Percentiles rank a stretch among this genome's conserved stretches.
Evolutionary conservation across 2,888 invertebrate species (phyloP).

Genomic region (Yponomeuta plumbellus): DNA sequence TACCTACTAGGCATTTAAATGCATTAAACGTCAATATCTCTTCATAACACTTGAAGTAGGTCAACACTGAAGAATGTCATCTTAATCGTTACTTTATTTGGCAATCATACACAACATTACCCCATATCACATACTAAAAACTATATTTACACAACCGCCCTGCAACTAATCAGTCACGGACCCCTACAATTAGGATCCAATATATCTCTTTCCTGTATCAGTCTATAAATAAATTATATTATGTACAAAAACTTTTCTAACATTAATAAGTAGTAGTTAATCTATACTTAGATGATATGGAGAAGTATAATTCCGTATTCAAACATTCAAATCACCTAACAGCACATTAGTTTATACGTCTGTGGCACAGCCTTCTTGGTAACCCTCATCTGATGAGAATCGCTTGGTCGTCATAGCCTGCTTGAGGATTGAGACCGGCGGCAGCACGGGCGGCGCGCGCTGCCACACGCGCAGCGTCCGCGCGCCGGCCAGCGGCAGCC

Average conservation of each 20-base stretch:
- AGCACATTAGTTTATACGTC: constrained; percentile 80
- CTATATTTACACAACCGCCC: constrained; percentile 46
- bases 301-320: constrained; percentile 48
- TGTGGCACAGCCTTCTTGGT: constrained; percentile 94
- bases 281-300: constrained; percentile 39
- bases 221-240: constrained; percentile 71
- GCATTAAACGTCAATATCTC: constrained; percentile 4
- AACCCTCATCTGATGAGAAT: constrained; percentile 93
- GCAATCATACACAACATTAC: constrained; percentile 70
- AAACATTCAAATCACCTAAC: constrained; percentile 26
- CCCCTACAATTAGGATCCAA: constrained; percentile 63
- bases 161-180: constrained; percentile 75
- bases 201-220: constrained; percentile 61
- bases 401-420: constrained; percentile 88
- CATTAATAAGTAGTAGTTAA: constrained; percentile 38
- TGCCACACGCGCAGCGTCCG: constrained; percentile 93
- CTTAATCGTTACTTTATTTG: constrained; percentile 52
- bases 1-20: constrained; percentile 20
- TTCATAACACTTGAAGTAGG: constrained; percentile 14
- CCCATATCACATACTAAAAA: constrained; percentile 68
- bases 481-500: constrained; percentile 81
- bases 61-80: constrained; percentile 17
- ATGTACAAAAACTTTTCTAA: constrained; percentile 57
- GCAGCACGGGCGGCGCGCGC: constrained; percentile 89
- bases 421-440: constrained; percentile 90